Percentiles rank a stretch among this genome's conserved stretches.
Evolutionary conservation across 2,113 vertebrate genomes (phyloP).

Genomic region (Dromas ardeola): DNA sequence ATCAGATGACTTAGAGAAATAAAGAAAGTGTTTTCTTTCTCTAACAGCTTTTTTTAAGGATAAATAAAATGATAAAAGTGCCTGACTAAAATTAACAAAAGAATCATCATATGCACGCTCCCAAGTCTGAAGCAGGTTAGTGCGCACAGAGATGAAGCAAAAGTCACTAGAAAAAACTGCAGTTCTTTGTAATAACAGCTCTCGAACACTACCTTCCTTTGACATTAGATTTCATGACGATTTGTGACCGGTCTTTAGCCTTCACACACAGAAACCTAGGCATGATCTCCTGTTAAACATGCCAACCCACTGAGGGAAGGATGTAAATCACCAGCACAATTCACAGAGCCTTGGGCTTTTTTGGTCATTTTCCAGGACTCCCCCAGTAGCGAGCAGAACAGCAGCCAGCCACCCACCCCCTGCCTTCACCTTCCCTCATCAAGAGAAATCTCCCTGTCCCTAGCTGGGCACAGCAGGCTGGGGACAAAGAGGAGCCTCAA

Average conservation of each 20-base stretch:
- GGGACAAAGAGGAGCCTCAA: not conserved
- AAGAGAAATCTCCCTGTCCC: not conserved
- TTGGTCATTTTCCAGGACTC: not conserved
- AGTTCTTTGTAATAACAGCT: not conserved
- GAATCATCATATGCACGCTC: not conserved
- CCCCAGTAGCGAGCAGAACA: not conserved
- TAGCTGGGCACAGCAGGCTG: not conserved
- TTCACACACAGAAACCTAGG: not conserved
- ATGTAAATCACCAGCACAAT: not conserved
- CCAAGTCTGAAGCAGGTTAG: slow-evolving; percentile 4
- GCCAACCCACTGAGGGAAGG: not conserved
- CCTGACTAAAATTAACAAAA: not conserved
- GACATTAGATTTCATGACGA: not conserved
- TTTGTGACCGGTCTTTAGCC: not conserved
- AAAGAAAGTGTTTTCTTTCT: not conserved
- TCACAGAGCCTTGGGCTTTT: not conserved
- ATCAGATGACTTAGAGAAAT: not conserved
- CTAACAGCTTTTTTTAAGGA: not conserved
- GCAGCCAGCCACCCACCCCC: not conserved
- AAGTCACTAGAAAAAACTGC: not conserved
- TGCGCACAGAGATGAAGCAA: not conserved
- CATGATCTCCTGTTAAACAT: not conserved
- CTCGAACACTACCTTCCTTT: not conserved
- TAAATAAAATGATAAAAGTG: not conserved
- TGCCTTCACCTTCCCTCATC: not conserved